phyloP scores from a whole-genome alignment of 2,797 vertebrate species.

The Leptatherina wallacei region DNA sequence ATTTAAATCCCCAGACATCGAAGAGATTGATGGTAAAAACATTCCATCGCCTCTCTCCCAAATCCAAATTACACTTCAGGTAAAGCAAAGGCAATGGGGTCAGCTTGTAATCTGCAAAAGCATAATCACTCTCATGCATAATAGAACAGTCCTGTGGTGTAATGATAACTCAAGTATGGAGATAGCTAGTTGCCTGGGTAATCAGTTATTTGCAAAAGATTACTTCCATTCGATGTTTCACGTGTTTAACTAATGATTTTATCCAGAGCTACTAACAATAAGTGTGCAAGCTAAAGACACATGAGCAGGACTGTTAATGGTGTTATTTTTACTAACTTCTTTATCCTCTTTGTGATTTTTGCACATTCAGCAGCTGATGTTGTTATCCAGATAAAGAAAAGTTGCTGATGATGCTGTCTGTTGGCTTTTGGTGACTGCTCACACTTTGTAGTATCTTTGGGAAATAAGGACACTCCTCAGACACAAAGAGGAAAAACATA shows the following conservation, averaged over 20 bases:
- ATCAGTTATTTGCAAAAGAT: slow-evolving; percentile 63
- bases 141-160: slow-evolving; percentile 57
- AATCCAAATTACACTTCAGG: slow-evolving; percentile 77
- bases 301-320: neutral
- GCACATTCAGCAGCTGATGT: neutral
- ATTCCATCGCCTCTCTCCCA: slow-evolving; percentile 51
- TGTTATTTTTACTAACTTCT: neutral
- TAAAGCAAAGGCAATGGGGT: slow-evolving; percentile 80
- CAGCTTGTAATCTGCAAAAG: slow-evolving; percentile 77
- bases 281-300: slow-evolving; percentile 11
- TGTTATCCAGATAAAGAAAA: neutral
- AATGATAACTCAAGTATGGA: slow-evolving; percentile 61
- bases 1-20: slow-evolving; percentile 59
- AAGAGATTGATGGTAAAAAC: slow-evolving; percentile 70
- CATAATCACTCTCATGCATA: slow-evolving; percentile 78
- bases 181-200: slow-evolving; percentile 54
- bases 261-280: slow-evolving; percentile 31
- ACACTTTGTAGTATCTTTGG: neutral
- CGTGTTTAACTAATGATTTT: slow-evolving; percentile 42
- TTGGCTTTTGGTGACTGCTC: neutral
- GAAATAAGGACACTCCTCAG: neutral
- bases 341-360: neutral
- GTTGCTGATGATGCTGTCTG: neutral
- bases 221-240: slow-evolving; percentile 55
- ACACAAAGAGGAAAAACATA: no score